Evolutionary conservation across 2,888 invertebrate species (phyloP), one percentile per base, ranked within the genome.

Genomic region (Caenorhabditis drosophilae): DNA sequence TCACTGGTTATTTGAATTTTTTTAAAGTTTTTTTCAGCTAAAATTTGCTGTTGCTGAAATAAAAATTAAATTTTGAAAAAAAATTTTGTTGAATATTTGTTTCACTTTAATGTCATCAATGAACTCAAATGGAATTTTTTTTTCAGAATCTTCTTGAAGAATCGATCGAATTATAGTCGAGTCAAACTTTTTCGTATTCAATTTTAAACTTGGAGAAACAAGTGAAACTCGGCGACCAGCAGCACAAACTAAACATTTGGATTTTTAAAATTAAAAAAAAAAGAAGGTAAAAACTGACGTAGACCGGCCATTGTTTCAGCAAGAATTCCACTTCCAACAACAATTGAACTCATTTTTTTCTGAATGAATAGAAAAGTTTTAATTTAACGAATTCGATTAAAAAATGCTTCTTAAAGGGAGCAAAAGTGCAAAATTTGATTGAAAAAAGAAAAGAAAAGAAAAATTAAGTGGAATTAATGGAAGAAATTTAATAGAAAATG

Each of bases 61-160:
- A n/a, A n/a, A n/a, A n/a, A n/a, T n/a, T n/a, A n/a, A n/a, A n/a
- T n/a, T n/a, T n/a, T n/a, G n/a, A n/a, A n/a, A n/a, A n/a, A n/a
- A n/a, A n/a, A n/a, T n/a, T n/a, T n/a, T n/a, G n/a, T n/a, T n/a
- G n/a, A n/a, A n/a, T n/a, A n/a, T n/a, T n/a, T n/a, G n/a, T n/a
- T n/a, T n/a, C n/a, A n/a, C n/a, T n/a, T n/a, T n/a, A n/a, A n/a
- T n/a, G 35, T 66, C 66, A 40, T 66, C 66, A 26, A 66, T 46
- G 34, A 66, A 66, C 42, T 59, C 59, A 27, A 66, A 59, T 27
- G 66, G 66, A 20, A 66, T 66, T 31, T 66, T 66, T 35, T 66
- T 55, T 36, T 66, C 66, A 4, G 66, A 66, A 34, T 66, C 66
- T 40, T 59, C 66, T 16, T 66, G 66, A 15, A 66, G 49, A 27